These are phyloP conservation scores for Leptoclinus maculatus DNA, from an alignment of 2,797 vertebrate species.

Conservation along the genomic window DNA sequence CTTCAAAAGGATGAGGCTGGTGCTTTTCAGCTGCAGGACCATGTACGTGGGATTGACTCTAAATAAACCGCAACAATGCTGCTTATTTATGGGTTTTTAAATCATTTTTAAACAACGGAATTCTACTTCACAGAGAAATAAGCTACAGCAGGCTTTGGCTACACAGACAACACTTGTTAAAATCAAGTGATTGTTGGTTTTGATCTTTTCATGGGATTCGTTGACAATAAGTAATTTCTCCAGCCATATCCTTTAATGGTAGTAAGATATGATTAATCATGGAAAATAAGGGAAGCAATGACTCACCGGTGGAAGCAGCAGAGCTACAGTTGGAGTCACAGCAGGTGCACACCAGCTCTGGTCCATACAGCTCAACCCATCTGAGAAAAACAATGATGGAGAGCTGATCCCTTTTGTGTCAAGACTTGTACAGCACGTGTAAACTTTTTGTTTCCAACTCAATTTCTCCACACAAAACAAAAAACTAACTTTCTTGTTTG, in stretches of 20 bases:
- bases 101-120: too few species aligned
- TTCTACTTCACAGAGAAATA: not conserved
- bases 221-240: not conserved
- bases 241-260: not conserved
- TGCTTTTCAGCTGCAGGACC: too few species aligned
- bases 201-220: not conserved
- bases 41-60: not conserved
- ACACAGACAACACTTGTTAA: not conserved
- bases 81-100: not conserved
- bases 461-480: not conserved
- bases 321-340: slow-evolving; percentile 76
- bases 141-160: not conserved
- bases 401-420: not conserved
- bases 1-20: not conserved
- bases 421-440: not conserved
- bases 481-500: slow-evolving; percentile 55
- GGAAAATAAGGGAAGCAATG: not conserved
- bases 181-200: not conserved
- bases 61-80: not conserved
- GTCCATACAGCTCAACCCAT: slow-evolving; percentile 79
- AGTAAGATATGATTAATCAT: not conserved
- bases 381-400: slow-evolving; percentile 45
- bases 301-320: slow-evolving; percentile 60
- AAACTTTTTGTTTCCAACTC: not conserved
- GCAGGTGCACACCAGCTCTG: slow-evolving; percentile 72